Evolutionary conservation across 2,797 vertebrate genomes (phyloP).

Genomic region (Semotilus atromaculatus): DNA sequence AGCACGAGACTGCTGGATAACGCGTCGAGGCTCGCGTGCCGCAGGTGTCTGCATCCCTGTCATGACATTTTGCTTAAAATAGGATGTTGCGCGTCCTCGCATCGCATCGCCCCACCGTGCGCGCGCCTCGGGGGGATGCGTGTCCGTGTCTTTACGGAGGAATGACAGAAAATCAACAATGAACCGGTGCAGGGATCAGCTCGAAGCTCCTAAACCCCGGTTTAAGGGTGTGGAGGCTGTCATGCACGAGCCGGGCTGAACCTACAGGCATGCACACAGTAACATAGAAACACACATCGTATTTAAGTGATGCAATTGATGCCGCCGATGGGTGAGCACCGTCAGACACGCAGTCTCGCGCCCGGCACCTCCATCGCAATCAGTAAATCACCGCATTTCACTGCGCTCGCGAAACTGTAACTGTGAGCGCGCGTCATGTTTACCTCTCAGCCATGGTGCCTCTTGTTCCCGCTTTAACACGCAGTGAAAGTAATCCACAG

Average conservation of each 20-base stretch:
- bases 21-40: slow-evolving; percentile 23
- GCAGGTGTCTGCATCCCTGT: slow-evolving; percentile 53
- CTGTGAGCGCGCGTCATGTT: slow-evolving; percentile 8
- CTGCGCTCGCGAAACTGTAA: background rate
- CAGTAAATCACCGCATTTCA: slow-evolving; percentile 8
- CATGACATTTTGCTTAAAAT: slow-evolving; percentile 35
- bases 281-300: background rate
- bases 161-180: slow-evolving; percentile 37
- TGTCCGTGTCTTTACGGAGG: background rate
- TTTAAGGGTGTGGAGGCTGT: slow-evolving; percentile 52
- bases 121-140: slow-evolving; percentile 45
- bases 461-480: slow-evolving; percentile 61
- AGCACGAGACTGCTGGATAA: background rate
- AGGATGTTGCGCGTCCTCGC: slow-evolving; percentile 35
- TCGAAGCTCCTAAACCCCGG: slow-evolving; percentile 7
- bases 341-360: slow-evolving; percentile 10
- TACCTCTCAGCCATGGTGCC: slow-evolving; percentile 80
- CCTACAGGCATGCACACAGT: background rate
- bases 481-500: slow-evolving; percentile 67
- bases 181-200: background rate
- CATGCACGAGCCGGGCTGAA: background rate
- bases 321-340: slow-evolving; percentile 1
- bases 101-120: slow-evolving; percentile 34
- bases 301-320: background rate
- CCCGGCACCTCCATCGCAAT: background rate